Evolutionary conservation across 2,113 vertebrate genomes (phyloP), one percentile per base, ranked within the genome.

Genomic region (Clarias magur): DNA sequence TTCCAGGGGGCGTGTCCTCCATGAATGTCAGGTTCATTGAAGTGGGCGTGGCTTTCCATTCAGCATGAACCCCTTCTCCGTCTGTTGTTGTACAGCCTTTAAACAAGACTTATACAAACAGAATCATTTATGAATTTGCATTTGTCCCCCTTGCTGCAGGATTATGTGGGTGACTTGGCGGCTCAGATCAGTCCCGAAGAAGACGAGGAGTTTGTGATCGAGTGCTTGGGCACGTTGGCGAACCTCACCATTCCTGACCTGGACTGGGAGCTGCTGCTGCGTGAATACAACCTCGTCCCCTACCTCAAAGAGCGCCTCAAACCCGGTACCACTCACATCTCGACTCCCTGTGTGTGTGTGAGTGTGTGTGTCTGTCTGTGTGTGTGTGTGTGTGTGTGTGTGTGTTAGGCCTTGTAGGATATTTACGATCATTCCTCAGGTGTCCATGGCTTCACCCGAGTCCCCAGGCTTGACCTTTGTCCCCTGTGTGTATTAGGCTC

Each of bases 301-400:
- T 99, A 97, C 89, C 96, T 99, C 76, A 99, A 99, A 92, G 97
- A 99, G 90, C 95, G 96, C 91, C 95, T 99, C 48, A 99, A 98
- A 92, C 98, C 98, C 94, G 98, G 98, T 99, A 90, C 82, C 9
- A 21, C 54, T 56, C 27, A 54, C 21, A 13, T 23, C 80, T 34
- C 42, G 7, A 48, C 10, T 48, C 30, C 27, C 25, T 85, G 19
- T 82, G 67, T 85, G 4, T 60, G 21, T 59, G 4, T 21, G 13
- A 8, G 16, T 19, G 38, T 21, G 38, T 42, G 5, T 48, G 70
- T 42, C 10, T 42, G 70, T 73, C 8, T 67, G 63, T 67, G 70
- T 73, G 70, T 73, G 34, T 23, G 30, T 76, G 48, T 25, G 42
- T 13, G 19, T 21, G 72, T 21, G 38, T 38, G 8, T 53, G 73